Base-by-base conservation (phyloP, 2,888 invertebrate species). In the Mythimna vitellina region DNA sequence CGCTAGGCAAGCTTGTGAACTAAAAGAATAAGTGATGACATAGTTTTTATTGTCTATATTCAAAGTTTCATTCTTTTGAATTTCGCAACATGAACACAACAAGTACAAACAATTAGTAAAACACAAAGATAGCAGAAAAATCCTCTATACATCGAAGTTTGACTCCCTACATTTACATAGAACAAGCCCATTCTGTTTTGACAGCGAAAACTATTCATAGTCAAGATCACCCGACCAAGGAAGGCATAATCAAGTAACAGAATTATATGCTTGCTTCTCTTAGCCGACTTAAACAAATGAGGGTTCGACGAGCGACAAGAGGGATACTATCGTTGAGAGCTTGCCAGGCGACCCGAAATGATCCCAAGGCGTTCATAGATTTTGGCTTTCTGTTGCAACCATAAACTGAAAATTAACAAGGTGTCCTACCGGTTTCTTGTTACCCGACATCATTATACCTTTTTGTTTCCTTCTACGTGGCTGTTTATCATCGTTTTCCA, bases 221-320 rank as follows among this genome's bases (percentile, higher is more conserved):
- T 22, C 14, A 67, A 61, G 6, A 49, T 42, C 66, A 35, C 20
- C 20, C n/a, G 29, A 46, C n/a, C 1, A 35, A 22, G 9, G 12
- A 66, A 46, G 35, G 22, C 54, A 42, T n/a, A 58, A 54, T 22
- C 46, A 25, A 54, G 35, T 35, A 56, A 32, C 12, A 38, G 32
- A 74, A 38, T 51, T 49, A 61, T 46, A 42, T 61, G 25, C 38
- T 49, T 51, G 32, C 56, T 56, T 61, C 38, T n/a, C 49, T 68
- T 66, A 53, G 10, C 14, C 4, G 25, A 51, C 32, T 66, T 51
- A 20, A 51, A 68, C 49, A 74, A 74, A 61, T 76, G 20, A 56
- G 42, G 49, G 61, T 49, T 20, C 29, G 4, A 54, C 60, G 49
- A 49, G 38, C 20, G 38, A 49, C 14, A 42, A 42, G 42, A 42